Percentiles rank a stretch among this genome's conserved stretches.
Evolutionary conservation across 2,113 vertebrate species (phyloP).

Genomic region (Ammodytes marinus): DNA sequence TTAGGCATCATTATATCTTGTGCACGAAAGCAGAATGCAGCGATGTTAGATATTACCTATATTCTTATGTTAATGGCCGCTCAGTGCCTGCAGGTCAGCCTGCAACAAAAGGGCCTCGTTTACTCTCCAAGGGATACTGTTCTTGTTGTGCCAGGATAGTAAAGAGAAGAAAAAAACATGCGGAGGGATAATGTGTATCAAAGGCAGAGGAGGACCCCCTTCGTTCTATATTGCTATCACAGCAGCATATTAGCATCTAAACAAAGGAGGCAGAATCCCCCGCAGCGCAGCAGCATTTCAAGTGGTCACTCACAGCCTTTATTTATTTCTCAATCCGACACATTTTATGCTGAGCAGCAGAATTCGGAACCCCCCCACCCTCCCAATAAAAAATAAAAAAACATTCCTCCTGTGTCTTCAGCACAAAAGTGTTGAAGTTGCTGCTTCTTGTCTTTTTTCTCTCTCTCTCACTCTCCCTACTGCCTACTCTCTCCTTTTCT

Average conservation of each 20-base stretch:
- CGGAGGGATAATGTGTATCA: conserved; percentile 79
- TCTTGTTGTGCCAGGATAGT: conserved; percentile 77
- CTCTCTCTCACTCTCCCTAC: not conserved
- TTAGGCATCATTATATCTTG: conserved; percentile 69
- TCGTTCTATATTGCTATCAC: conserved; percentile 81
- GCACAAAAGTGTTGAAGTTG: conserved; percentile 82
- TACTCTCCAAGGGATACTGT: conserved; percentile 80
- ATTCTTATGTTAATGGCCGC: conserved; percentile 79
- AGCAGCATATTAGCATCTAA: conserved; percentile 85
- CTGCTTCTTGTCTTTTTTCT: conserved; percentile 72
- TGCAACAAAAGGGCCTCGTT: conserved; percentile 78
- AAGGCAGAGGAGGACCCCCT: conserved; percentile 79
- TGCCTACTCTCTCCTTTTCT: conserved; percentile 47
- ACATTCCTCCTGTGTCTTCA: conserved; percentile 70
- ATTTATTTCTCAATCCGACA: conserved; percentile 80
- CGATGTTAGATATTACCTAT: conserved; percentile 75
- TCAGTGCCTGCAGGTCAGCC: conserved; percentile 80
- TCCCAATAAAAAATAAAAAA: conserved; percentile 10
- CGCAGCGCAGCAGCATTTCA: conserved; percentile 77
- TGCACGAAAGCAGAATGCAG: conserved; percentile 67
- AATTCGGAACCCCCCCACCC: conserved; percentile 39
- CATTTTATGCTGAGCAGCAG: conserved; percentile 82
- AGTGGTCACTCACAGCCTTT: conserved; percentile 82
- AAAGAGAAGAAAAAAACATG: conserved; percentile 80
- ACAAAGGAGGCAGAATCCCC: conserved; percentile 84